A percentile compares a stretch with the other conserved stretches of the same genome.
phyloP scores from a whole-genome alignment of 2,797 vertebrate genomes.

The Centropyge bicolor region DNA sequence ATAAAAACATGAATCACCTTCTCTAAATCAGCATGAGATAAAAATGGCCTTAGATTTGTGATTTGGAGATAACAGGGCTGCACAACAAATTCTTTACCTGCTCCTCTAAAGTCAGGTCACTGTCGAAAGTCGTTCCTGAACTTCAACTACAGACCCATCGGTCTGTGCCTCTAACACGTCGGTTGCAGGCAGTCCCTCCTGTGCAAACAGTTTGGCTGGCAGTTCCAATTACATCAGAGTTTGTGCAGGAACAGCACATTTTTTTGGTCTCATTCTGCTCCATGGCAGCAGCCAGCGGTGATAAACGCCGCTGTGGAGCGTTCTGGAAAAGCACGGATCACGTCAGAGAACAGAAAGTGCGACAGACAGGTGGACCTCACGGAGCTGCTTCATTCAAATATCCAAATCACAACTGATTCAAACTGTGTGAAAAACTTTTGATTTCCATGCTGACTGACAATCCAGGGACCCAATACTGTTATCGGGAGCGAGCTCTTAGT shows the following conservation, averaged over 20 bases:
- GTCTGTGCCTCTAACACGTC: constrained; percentile 17
- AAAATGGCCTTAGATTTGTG: too few species aligned
- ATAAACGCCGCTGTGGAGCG: constrained; percentile 30
- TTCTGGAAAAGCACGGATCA: constrained; percentile 36
- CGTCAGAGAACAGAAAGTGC: background rate
- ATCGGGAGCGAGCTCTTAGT: constrained; percentile 68
- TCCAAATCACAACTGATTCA: constrained; percentile 5
- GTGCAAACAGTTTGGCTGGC: constrained; percentile 51
- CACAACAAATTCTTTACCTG: too few species aligned
- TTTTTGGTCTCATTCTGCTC: constrained; percentile 39
- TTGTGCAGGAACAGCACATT: constrained; percentile 60
- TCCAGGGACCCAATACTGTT: constrained; percentile 26
- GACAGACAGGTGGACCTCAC: constrained; percentile 4
- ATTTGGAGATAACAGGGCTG: too few species aligned
- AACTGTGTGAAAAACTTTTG: constrained; percentile 8
- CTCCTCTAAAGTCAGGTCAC: too few species aligned
- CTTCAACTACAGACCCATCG: background rate
- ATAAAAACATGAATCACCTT: too few species aligned
- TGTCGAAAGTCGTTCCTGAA: too few species aligned
- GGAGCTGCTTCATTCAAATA: constrained; percentile 12
- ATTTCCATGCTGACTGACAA: constrained; percentile 30
- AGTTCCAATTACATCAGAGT: constrained; percentile 39
- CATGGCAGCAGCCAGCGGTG: constrained; percentile 30
- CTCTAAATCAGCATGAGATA: background rate
- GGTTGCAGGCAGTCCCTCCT: constrained; percentile 32